These are phyloP conservation scores for Pelobates cultripes DNA, from an alignment of 2,797 vertebrate genomes.

Conservation along the genomic window DNA sequence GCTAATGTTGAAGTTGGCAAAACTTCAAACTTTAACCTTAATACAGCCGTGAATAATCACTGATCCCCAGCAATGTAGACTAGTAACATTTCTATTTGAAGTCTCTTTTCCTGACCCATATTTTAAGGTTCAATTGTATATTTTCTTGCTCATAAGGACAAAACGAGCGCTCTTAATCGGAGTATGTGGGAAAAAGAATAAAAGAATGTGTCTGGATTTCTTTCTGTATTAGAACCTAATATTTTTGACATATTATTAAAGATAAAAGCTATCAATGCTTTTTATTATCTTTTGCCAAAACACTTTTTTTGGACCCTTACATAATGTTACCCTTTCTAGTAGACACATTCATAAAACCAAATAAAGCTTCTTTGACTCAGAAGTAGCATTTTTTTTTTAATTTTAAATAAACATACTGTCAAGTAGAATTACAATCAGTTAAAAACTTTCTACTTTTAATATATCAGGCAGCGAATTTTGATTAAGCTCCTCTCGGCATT, in stretches of 20 bases:
- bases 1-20: not conserved
- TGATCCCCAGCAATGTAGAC: not conserved
- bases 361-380: not conserved
- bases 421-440: not conserved
- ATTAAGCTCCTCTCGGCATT: not conserved
- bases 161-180: not conserved
- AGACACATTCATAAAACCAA: not conserved
- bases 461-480: not conserved
- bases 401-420: not conserved
- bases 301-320: not conserved
- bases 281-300: not conserved
- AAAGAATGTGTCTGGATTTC: slow-evolving; percentile 1
- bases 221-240: not conserved
- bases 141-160: not conserved
- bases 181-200: not conserved
- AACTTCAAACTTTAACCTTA: not conserved
- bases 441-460: not conserved
- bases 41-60: not conserved
- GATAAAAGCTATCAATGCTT: not conserved
- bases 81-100: not conserved
- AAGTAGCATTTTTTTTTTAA: not conserved
- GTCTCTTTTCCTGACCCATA: not conserved
- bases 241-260: slow-evolving; percentile 4
- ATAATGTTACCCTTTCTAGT: not conserved
- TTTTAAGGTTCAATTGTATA: not conserved